Base-by-base conservation (phyloP, 2,113 vertebrate species). In the Illadopsis cleaveri region DNA sequence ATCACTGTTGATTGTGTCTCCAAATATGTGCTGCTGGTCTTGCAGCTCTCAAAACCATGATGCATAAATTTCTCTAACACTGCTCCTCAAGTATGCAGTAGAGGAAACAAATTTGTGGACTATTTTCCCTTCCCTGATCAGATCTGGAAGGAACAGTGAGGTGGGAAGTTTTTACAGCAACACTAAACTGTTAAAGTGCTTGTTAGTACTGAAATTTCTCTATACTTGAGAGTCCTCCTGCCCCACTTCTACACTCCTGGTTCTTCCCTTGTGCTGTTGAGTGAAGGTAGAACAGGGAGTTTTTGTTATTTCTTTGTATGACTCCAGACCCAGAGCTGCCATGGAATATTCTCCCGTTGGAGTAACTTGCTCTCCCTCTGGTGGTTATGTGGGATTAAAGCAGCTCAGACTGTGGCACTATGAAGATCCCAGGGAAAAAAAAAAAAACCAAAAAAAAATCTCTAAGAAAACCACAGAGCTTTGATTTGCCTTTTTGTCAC, bases 311-410 rank as follows among this genome's bases (percentile, higher is more conserved):
- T 24, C 54, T 40, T 25, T 50, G 25, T 18, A 9, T 3, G 15
- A 64, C n/a, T 73, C 60, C 69, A 79, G 54, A 24, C 9, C 42
- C 65, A 17, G 3, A 70, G 54, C 58, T 40, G 42, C 53, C 21
- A 21, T 0, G 10, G 57, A 65, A 64, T 14, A 13, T 5, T 57
- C 51, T 79, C 79, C 53, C 6, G 18, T 38, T 79, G 9, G 53
- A 94, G 76, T 54, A 87, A 58, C 91, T 69, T 40, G 88, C 42
- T 90, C 94, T 88, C 94, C 95, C 96, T 96, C 94, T 96, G 92
- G 86, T 94, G 93, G 94, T 47, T 77, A 66, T 1, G 4, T 2
- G 47, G 44, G 27, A 64, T 56, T 83, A 92, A 48, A 84, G 69
- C 94, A 95, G 66, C 40, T 28, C 62, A n/a, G 13, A 33, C 0